These are phyloP conservation scores for Caloenas nicobarica DNA, from an alignment of 2,113 vertebrate genomes.

Conservation along the genomic window DNA sequence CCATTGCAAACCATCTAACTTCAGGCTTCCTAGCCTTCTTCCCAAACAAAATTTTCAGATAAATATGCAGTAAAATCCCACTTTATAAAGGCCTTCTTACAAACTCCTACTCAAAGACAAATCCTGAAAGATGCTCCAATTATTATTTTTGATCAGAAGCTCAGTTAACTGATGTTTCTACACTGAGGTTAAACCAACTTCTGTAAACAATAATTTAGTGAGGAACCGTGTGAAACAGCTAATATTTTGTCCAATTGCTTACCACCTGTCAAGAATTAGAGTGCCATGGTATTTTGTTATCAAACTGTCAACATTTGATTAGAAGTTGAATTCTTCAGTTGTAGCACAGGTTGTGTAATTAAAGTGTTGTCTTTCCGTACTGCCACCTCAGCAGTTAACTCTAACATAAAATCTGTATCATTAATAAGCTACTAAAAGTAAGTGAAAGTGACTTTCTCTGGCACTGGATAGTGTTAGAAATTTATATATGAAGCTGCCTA, in stretches of 20 bases:
- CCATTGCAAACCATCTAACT: slow-evolving; percentile 52
- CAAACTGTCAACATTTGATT: background rate
- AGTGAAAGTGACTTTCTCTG: background rate
- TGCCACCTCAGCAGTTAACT: slow-evolving; percentile 19
- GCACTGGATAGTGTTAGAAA: background rate
- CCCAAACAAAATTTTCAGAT: background rate
- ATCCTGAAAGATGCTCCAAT: background rate
- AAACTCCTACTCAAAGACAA: background rate
- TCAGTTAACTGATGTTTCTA: background rate
- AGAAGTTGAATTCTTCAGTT: background rate
- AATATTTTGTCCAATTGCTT: background rate
- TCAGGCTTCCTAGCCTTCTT: slow-evolving; percentile 39
- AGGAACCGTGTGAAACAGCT: background rate
- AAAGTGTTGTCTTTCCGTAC: background rate
- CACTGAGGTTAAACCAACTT: background rate
- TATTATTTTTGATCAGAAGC: background rate
- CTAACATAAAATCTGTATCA: background rate
- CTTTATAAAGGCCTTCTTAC: background rate
- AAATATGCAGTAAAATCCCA: slow-evolving; percentile 20
- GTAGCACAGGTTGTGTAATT: background rate
- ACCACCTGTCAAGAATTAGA: background rate
- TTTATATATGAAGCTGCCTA: background rate
- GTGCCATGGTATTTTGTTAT: background rate
- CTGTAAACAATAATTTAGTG: background rate
- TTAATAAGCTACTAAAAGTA: background rate